phyloP scores from a whole-genome alignment of 2,113 vertebrate species.

The Neotragus pygmaeus region DNA sequence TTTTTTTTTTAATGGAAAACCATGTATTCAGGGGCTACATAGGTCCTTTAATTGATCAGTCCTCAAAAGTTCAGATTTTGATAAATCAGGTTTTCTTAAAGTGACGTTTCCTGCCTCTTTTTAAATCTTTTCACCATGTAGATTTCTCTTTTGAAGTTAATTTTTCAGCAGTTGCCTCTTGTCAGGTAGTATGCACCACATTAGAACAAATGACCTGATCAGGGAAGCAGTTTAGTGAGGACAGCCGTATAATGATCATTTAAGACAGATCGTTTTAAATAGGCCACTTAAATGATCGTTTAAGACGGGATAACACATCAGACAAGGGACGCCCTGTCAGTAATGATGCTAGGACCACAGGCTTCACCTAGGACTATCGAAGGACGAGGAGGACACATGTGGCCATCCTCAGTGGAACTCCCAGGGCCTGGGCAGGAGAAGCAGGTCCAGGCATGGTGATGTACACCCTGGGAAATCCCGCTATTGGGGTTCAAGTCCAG shows the following conservation, averaged over 20 bases:
- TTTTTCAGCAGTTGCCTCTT: neutral
- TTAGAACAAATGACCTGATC: neutral
- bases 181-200: neutral
- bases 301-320: neutral
- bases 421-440: neutral
- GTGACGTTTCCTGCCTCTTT: neutral
- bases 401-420: neutral
- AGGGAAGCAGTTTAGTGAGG: neutral
- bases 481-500: neutral
- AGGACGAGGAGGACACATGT: neutral
- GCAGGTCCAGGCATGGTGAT: too few relatives aligned
- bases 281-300: neutral
- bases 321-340: neutral
- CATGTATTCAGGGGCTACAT: neutral
- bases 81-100: neutral
- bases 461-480: accelerated
- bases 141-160: neutral
- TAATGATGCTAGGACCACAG: neutral
- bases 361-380: neutral
- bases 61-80: neutral
- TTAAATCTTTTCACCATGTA: neutral
- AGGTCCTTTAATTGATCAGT: neutral
- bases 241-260: neutral
- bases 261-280: neutral
- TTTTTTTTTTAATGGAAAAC: neutral